Evolutionary conservation across 2,888 invertebrate genomes (phyloP), one percentile per base, ranked within the genome.

Genomic region (Netelia melanura): DNA sequence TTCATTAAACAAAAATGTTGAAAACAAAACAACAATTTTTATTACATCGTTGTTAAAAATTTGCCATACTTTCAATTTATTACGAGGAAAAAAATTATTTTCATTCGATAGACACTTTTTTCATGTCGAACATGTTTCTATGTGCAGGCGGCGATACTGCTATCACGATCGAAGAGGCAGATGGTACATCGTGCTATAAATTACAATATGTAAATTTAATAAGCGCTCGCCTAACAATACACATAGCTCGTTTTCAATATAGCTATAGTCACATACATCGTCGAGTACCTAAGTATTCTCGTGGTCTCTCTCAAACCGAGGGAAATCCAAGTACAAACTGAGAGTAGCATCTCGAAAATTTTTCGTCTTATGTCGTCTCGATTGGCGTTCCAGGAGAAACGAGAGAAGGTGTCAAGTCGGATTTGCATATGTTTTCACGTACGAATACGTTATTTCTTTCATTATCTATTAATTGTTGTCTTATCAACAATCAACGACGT

Each of bases 181-280:
- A 89, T 84, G 88, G 86, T 17, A 58, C 75, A 84, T 81, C 82
- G 86, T 81, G 87, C 89, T 88, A 90, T 91, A 92, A 91, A 92
- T 92, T 89, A 88, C 90, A 64, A 83, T 91, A 92, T 92, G 91
- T 89, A 91, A 92, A 92, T 92, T 90, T 89, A 90, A 90, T 90
- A 90, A 91, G 87, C 86, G 87, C 79, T 83, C 86, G 83, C 80
- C 81, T 74, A 81, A 83, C 86, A 64, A 74, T 84, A 74, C 25
- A 70, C 21, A 43, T 68, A 30, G 30, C 70, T 81, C 62, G 81
- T 70, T 62, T 14, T 14, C 25, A 23, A 48, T 21, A 65, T 77
- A 71, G 52, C n/a, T 17, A 21, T 62, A 64, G 30, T 52, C 64
- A 48, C 17, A 21, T n/a, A 54, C 21, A n/a, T 21, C 52, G 54